Evolutionary conservation across 2,888 invertebrate species (phyloP).

Genomic region (Euzophera pinguis): DNA sequence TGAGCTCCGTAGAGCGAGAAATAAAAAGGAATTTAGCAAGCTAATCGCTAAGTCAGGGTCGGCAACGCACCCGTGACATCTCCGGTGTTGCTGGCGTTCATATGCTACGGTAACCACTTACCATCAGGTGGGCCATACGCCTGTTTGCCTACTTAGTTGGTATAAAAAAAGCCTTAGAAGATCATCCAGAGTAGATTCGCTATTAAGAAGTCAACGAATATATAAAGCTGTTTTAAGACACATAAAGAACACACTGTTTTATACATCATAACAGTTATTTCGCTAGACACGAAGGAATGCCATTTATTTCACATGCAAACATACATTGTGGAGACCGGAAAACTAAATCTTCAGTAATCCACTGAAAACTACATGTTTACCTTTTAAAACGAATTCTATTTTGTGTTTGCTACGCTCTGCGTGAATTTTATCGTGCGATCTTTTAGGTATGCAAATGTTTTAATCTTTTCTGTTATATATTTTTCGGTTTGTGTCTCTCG

Average conservation of each 20-base stretch:
- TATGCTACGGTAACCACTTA: too few relatives aligned
- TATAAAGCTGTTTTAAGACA: neutral
- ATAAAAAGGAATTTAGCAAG: too few relatives aligned
- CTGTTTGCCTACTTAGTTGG: too few relatives aligned
- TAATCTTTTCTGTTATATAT: neutral
- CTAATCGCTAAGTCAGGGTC: too few relatives aligned
- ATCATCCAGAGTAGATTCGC: too few relatives aligned
- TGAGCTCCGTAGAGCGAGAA: too few relatives aligned
- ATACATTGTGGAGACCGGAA: conserved; percentile 1
- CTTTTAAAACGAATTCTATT: neutral
- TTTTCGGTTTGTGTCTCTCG: too few relatives aligned
- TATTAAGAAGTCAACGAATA: too few relatives aligned
- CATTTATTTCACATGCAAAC: conserved; percentile 3
- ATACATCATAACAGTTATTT: conserved; percentile 6
- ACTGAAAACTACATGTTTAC: conserved; percentile 6
- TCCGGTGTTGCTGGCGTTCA: too few relatives aligned
- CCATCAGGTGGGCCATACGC: too few relatives aligned
- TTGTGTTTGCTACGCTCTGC: neutral
- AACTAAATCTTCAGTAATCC: conserved; percentile 6
- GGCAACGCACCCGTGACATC: too few relatives aligned
- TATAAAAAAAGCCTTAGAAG: too few relatives aligned
- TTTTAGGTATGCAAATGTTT: neutral
- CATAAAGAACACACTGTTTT: neutral
- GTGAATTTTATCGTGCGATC: neutral
- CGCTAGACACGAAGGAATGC: neutral